Evolutionary conservation across 2,888 invertebrate genomes (phyloP), one percentile per base, ranked within the genome.

Genomic region (Polymixis lichenea): DNA sequence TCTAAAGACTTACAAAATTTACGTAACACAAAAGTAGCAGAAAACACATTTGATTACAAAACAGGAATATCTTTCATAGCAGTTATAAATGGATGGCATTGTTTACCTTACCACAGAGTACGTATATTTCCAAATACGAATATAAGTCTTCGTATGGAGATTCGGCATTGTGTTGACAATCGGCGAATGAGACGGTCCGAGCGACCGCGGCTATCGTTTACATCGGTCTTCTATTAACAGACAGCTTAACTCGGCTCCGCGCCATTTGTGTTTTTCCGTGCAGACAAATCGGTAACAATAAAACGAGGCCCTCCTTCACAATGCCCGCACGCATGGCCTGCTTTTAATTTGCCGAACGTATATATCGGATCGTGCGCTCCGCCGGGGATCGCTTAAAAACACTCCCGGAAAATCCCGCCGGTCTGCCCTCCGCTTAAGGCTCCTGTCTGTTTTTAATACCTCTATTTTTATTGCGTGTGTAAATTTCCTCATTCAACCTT

Each of bases 261-360:
- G 89, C 95, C 95, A 95, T 96, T 96, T 93, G 95, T 94, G 95
- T 95, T 93, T 93, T 92, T 89, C 94, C 95, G 93, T 92, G 95
- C 96, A 95, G 94, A 95, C 93, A 93, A 94, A 96, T 95, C 95
- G 95, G 93, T 91, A 94, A 96, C 96, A 96, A 96, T 96, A 95
- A 95, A 95, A 91, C 92, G 91, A 86, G 93, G 90, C 90, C 89
- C 92, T 92, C 90, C 92, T 93, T 90, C 93, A 95, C 96, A 95
- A 95, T 95, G 92, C 92, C 88, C 83, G 91, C 90, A 94, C 95
- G 96, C 96, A 95, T 95, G 94, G 95, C 90, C 94, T 95, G 94
- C 91, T 96, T 96, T 96, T 96, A 96, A 96, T 96, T 96, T 96
- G 92, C 94, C 95, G 91, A 93, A 93, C 94, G 94, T 91, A 92